Evolutionary conservation across 2,113 vertebrate genomes (phyloP), one percentile per base, ranked within the genome.

Genomic region (Ivindomyrus marchei): DNA sequence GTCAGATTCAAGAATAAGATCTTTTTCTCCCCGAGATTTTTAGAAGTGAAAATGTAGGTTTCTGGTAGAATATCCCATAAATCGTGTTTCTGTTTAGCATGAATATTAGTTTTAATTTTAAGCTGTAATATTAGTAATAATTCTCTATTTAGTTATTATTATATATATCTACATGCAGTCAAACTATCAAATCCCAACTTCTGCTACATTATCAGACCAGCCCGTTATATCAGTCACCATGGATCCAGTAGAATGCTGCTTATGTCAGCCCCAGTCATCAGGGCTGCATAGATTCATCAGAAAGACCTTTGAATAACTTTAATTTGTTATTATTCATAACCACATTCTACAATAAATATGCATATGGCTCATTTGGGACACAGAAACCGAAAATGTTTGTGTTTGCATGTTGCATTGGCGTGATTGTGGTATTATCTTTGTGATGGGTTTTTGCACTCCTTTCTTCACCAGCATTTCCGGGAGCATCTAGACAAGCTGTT

Each of bases 401-500:
- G 62, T 66, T 66, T 5, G 5, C 24, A 15, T 39, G 70, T 39
- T 15, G 4, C 36, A 36, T 39, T 8, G 56, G 56, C 7, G 21
- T 58, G 56, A 58, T 8, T 58, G 21, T 36, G 31, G 31, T 39
- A 77, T 39, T 77, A 39, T 56, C 90, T 89, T 88, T 84, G 89
- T 77, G 50, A 86, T 88, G 45, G 1, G 10, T 70, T 11, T 31
- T 31, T 49, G 6, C n/a, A 39, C n/a, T 77, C 2, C 85, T 17
- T 50, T 86, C 96, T 94, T 94, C 90, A 90, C 62, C 93, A 99
- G 98, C 98, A 99, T 95, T 99, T 99, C 95, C 96, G 97, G 88
- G 97, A 99, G 92, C 98, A 99, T 92, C 97, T 99, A 94, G 98
- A 99, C 93, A 98, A 98, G 94, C 97, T 99, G 92, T 98, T 97